These are phyloP conservation scores for Lacerta agilis DNA, from an alignment of 2,797 vertebrate species.

Conservation along the genomic window DNA sequence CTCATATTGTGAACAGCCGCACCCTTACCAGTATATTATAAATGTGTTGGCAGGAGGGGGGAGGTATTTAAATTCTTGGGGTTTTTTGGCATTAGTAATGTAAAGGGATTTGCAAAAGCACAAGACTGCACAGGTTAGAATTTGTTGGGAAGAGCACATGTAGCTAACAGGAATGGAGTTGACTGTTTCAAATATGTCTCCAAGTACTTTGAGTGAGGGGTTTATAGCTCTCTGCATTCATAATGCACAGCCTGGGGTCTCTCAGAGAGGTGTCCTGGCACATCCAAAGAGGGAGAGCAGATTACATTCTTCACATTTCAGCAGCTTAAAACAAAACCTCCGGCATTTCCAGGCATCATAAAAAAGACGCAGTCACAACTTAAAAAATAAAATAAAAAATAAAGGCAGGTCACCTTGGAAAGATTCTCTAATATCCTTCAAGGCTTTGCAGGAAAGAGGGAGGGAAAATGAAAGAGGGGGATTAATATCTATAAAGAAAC, in stretches of 20 bases:
- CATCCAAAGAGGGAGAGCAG: neutral
- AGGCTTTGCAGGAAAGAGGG: constrained; percentile 5
- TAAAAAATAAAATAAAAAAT: neutral
- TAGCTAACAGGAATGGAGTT: neutral
- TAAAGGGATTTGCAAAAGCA: neutral
- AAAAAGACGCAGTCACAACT: neutral
- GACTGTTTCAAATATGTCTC: neutral
- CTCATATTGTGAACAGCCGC: neutral
- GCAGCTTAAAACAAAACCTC: constrained; percentile 15
- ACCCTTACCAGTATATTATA: neutral
- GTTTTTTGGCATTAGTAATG: neutral
- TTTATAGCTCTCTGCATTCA: constrained; percentile 1
- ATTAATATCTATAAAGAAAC: constrained; percentile 20
- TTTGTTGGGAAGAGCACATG: neutral
- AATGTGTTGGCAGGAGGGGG: neutral
- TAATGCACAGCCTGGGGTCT: neutral
- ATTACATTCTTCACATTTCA: constrained; percentile 19
- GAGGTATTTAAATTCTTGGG: neutral
- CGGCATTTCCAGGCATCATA: constrained; percentile 5
- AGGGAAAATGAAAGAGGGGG: constrained; percentile 6
- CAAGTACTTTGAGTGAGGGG: neutral
- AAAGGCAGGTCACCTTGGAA: constrained; percentile 11
- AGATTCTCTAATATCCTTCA: neutral
- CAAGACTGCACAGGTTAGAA: neutral
- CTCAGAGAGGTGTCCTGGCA: neutral